A percentile compares a stretch with the other conserved stretches of the same genome.
phyloP scores from a whole-genome alignment of 2,797 vertebrate species.

The Acanthopagrus latus region DNA sequence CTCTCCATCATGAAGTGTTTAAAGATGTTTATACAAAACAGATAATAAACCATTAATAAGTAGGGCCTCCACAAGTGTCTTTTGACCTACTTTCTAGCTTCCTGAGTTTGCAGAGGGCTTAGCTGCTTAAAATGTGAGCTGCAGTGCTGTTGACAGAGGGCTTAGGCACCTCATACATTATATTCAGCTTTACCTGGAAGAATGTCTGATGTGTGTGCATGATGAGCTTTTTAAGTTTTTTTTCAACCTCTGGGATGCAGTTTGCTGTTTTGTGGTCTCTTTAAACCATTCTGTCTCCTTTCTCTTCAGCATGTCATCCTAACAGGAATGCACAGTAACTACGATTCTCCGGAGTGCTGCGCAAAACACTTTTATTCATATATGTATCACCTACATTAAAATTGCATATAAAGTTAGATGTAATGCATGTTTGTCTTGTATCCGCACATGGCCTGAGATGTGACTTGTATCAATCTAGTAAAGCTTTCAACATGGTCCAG shows the following conservation, averaged over 20 bases:
- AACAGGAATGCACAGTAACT: too few species aligned
- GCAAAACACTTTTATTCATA: background rate
- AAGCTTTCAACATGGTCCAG: slow-evolving; percentile 18
- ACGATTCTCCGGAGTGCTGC: background rate
- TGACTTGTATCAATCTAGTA: background rate
- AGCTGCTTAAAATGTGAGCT: slow-evolving; percentile 28
- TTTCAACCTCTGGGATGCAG: background rate
- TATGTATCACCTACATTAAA: background rate
- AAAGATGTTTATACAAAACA: slow-evolving; percentile 3
- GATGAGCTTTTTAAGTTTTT: background rate
- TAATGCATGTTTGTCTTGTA: background rate
- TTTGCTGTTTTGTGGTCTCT: background rate
- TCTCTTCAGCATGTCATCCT: background rate
- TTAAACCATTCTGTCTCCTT: background rate
- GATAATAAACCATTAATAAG: slow-evolving; percentile 35
- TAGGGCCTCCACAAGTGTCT: slow-evolving; percentile 25
- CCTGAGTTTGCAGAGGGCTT: slow-evolving; percentile 45
- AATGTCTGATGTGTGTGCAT: background rate
- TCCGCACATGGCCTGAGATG: background rate
- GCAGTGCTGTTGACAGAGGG: slow-evolving; percentile 19
- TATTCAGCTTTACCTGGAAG: slow-evolving; percentile 12
- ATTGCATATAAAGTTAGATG: background rate
- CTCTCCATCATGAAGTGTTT: background rate
- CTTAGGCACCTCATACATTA: slow-evolving; percentile 20
- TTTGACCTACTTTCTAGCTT: slow-evolving; percentile 67